Base-by-base conservation (phyloP, 2,797 vertebrate genomes). In the Macropus fuliginosus region DNA sequence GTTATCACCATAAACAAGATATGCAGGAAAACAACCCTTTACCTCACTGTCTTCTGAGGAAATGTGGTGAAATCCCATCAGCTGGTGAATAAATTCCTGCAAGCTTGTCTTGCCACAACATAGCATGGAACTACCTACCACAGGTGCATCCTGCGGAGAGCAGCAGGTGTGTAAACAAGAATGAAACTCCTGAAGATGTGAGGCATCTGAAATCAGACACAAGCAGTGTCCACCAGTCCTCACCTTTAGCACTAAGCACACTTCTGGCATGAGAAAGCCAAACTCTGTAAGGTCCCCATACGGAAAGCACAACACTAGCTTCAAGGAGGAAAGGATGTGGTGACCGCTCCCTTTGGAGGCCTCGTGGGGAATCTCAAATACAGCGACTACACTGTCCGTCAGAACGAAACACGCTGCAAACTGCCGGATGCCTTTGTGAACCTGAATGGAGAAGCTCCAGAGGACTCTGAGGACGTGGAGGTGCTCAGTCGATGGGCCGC, bases 361-460 rank as follows among this genome's bases (percentile, higher is more conserved):
- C 93, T 99, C 98, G 95, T 97, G 97, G 24, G 98, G 98, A 93
- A 99, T 98, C 98, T 98, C 98, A 62, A 99, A 98, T 93, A 99
- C 98, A 1, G 98, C 99, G 0, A 99, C 95, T 92, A 98, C 97
- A 0, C 95, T 98, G 92, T 99, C 98, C 0, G 98, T 99, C 98
- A 99, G 98, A 96, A 99, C 99, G 89, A 99, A 98, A 98, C 99
- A 99, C 93, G 98, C 99, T 31, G 98, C 98, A 91, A 98, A 99
- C 98, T 99, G 99, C 97, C 98, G 98, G 97, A 99, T 97, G 87
- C 96, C 98, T 93, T 98, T 98, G 93, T 99, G 98, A 95, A 99
- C 97, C 56, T 99, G 98, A 95, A 99, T 97, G 95, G 99, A 99
- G 98, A 99, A 99, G 98, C 99, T 99, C 99, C 99, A 99, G 95